Evolutionary conservation across 2,797 vertebrate genomes (phyloP).

Genomic region (Thaleichthys pacificus): DNA sequence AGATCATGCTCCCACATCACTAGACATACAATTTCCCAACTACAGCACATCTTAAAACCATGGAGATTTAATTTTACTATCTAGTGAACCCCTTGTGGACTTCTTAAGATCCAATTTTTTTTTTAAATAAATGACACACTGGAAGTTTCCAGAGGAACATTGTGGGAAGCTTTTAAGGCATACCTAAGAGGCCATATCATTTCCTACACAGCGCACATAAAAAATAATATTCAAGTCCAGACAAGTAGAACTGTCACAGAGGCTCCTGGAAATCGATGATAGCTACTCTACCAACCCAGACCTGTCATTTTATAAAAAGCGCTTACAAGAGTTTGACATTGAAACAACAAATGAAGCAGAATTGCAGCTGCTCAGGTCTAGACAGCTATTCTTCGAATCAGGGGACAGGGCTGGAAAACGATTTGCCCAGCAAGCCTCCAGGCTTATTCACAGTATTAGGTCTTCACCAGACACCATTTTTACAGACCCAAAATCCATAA

Average conservation of each 20-base stretch:
- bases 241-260: no score
- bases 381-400: constrained; percentile 4
- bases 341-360: constrained; percentile 4
- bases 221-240: not conserved
- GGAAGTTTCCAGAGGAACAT: no score
- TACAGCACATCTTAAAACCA: not conserved
- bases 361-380: not conserved
- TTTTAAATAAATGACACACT: no score
- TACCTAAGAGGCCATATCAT: not conserved
- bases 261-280: no score
- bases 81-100: not conserved
- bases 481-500: constrained; percentile 5
- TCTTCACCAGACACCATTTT: not conserved
- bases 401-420: constrained; percentile 7
- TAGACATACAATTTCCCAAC: not conserved
- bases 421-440: constrained; percentile 13
- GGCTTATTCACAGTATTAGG: not conserved
- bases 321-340: constrained; percentile 12
- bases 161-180: no score
- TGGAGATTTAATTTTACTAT: not conserved
- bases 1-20: constrained; percentile 9
- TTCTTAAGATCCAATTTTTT: not conserved
- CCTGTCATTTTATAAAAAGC: not conserved
- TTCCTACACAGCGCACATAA: not conserved
- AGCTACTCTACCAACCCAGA: no score